A percentile compares a stretch with the other conserved stretches of the same genome.
phyloP scores from a whole-genome alignment of 2,797 vertebrate genomes.

The Cuniculus paca region DNA sequence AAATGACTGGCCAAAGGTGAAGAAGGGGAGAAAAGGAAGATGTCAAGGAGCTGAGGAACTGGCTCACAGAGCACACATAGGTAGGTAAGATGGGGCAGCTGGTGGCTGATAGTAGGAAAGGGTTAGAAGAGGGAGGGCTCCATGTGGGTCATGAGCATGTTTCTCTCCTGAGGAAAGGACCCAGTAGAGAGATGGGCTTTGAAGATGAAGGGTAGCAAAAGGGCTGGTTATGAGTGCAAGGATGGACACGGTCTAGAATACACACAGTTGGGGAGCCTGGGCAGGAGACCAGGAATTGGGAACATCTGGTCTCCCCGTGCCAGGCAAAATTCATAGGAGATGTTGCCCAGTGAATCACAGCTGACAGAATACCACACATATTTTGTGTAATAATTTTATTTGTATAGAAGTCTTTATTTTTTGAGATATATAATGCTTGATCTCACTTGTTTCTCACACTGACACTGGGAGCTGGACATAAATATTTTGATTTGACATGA shows the following conservation, averaged over 20 bases:
- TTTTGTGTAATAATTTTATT: not conserved
- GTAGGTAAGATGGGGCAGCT: not conserved
- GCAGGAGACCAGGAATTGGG: not conserved
- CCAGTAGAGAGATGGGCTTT: not conserved
- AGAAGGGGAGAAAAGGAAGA: not conserved
- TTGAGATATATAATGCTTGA: not conserved
- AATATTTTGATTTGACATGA: not conserved
- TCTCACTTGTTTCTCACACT: not conserved
- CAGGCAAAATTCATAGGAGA: not conserved
- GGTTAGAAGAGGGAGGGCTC: not conserved
- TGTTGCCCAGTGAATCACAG: not conserved
- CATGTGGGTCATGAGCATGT: fast-evolving
- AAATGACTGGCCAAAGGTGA: not conserved
- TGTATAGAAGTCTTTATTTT: not conserved
- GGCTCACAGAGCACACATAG: not conserved
- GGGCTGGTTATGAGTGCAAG: not conserved
- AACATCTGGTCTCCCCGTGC: not conserved
- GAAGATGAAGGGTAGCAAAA: not conserved
- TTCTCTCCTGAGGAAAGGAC: not conserved
- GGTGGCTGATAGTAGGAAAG: not conserved
- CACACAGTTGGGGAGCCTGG: not conserved
- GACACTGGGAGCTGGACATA: not conserved
- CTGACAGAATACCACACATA: not conserved
- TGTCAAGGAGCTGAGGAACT: not conserved
- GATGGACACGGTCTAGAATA: not conserved